Conservation (phyloP, 2,113 vertebrate species). For the Gavia stellata region DNA sequence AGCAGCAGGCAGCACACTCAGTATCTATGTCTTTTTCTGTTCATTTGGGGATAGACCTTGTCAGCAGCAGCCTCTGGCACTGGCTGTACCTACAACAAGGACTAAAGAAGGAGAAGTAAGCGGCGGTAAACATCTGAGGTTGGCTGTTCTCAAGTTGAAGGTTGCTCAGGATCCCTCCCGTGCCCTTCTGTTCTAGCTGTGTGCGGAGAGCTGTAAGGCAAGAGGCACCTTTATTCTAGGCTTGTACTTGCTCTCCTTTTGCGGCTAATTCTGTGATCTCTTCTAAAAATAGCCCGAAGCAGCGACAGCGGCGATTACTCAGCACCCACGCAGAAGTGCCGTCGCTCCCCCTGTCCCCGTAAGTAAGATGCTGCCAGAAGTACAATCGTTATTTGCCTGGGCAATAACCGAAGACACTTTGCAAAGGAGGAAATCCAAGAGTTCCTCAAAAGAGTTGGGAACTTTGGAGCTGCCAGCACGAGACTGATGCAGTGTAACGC, state of each 20-base stretch:
- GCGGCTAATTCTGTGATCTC: not conserved
- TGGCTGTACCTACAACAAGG: not conserved
- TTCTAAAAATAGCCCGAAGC: slow-evolving; percentile 17
- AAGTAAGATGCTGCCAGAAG: not conserved
- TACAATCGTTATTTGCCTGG: not conserved
- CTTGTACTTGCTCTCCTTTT: not conserved
- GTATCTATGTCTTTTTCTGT: not conserved
- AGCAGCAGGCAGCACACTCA: not conserved
- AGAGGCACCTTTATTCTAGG: not conserved
- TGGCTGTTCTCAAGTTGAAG: not conserved
- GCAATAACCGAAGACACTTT: not conserved
- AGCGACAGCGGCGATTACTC: not conserved
- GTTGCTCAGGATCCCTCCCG: not conserved
- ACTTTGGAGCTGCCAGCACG: accelerated
- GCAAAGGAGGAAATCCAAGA: not conserved
- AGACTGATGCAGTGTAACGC: accelerated
- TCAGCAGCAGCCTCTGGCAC: not conserved
- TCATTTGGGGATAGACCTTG: not conserved
- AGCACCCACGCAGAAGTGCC: not conserved
- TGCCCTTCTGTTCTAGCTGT: not conserved
- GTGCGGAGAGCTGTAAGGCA: not conserved
- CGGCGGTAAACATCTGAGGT: not conserved
- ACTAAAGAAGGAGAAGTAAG: not conserved
- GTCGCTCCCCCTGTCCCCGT: not conserved
- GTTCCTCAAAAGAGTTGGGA: not conserved